A percentile compares a stretch with the other conserved stretches of the same genome.
phyloP scores from a whole-genome alignment of 2,888 invertebrate species.

The Malthinus flaveolus region DNA sequence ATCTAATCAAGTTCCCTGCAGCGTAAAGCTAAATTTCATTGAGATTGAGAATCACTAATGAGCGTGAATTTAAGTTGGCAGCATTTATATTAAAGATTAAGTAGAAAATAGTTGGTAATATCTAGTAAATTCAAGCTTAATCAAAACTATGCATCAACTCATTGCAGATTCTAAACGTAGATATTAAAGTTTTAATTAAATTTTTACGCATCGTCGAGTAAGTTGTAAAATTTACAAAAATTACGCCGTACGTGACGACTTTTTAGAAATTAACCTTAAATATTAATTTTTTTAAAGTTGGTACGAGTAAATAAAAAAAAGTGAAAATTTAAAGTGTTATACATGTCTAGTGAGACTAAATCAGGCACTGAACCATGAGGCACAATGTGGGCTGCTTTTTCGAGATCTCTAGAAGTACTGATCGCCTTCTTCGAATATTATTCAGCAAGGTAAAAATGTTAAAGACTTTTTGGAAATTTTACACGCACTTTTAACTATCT shows the following conservation, averaged over 20 bases:
- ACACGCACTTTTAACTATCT: background rate
- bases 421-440: slow-evolving; percentile 84
- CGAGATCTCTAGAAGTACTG: slow-evolving; percentile 78
- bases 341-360: slow-evolving; percentile 18
- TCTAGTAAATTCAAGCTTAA: too few relatives aligned
- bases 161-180: slow-evolving; percentile 4
- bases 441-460: slow-evolving; percentile 65
- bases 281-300: background rate
- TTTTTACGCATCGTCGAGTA: background rate
- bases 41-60: too few relatives aligned
- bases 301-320: slow-evolving; percentile 8
- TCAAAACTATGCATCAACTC: background rate
- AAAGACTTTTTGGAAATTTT: background rate
- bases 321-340: slow-evolving; percentile 17
- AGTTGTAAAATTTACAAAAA: background rate
- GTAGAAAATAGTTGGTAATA: too few relatives aligned
- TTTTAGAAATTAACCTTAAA: background rate
- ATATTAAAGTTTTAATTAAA: slow-evolving; percentile 5
- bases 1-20: too few relatives aligned
- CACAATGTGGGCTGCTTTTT: slow-evolving; percentile 80
- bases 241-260: background rate
- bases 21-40: too few relatives aligned
- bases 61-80: too few relatives aligned
- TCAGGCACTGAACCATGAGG: slow-evolving; percentile 49
- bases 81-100: too few relatives aligned